Evolutionary conservation across 2,113 vertebrate species (phyloP), one percentile per base, ranked within the genome.

Genomic region (Poecile atricapillus): DNA sequence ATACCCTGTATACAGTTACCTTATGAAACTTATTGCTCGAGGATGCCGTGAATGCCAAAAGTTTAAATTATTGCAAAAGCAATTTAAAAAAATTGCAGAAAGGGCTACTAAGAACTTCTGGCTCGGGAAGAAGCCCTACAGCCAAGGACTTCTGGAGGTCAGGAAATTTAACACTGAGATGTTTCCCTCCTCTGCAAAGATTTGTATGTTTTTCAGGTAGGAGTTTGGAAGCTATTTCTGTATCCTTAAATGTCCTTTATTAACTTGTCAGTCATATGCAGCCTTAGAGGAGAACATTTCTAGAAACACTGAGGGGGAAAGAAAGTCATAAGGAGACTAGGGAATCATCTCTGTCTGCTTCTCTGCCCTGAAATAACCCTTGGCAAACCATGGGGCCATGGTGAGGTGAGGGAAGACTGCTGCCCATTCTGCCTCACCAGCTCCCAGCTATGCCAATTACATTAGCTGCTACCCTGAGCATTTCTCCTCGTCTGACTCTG

Each of bases 291-390:
- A 58, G 30, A 20, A 74, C 35, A 6, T 86, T 83, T 77, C 73
- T 59, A 50, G 52, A 44, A 70, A 83, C 33, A 46, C 30, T 67
- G 44, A 86, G 33, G 31, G 33, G 81, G 21, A 30, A 76, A 44
- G 7, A 37, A 89, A 67, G 35, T 55, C 0, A 0, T 2, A 1
- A 63, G 55, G 27, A 59, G 24, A 7, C 35, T 63, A 13, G 9
- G 47, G 15, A 89, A 46, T 58, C 11, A 25, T 58, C 12, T 74
- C 41, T 58, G 16, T 22, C 81, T 55, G 20, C 49, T 83, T 67
- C 80, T 47, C 13, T 75, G 62, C 24, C 83, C 91, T 87, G 35
- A 84, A 68, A 79, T 82, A 75, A 92, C 86, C 56, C 39, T 73
- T 62, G 58, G 41, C 0, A 3, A 95, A 60, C 39, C 20, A 20